Base-by-base conservation (phyloP, 2,113 vertebrate species). In the Actenoides lindsayi region DNA sequence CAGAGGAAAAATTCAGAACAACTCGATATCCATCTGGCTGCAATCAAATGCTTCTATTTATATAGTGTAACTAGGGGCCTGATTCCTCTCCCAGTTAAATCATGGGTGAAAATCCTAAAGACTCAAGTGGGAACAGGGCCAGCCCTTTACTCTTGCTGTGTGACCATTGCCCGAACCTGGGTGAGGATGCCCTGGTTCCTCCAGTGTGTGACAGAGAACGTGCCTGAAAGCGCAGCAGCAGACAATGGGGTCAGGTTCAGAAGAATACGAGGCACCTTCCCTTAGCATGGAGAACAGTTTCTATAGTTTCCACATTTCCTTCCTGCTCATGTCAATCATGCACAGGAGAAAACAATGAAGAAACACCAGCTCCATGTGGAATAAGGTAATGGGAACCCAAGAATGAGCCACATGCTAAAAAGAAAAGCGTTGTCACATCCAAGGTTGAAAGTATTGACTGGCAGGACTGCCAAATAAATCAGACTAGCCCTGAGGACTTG, bases 271-370 rank as follows among this genome's bases (percentile, higher is more conserved):
- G 89, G 84, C 83, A 96, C 93, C 84, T 95, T 96, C 53, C 42
- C 31, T 94, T 65, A 69, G 84, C 57, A 56, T 1, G 1, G 44
- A 89, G 94, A 93, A 95, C 35, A 90, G 71, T 93, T 93, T 83
- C 94, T 93, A 87, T 78, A 95, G 85, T 94, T 95, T 94, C 51
- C 76, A 93, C 27, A 60, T 90, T 96, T 97, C 96, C 96, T 97
- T 97, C 92, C 96, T 96, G 88, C 27, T 90, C 53, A 12, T 92
- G 85, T 93, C 87, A 83, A 35, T 95, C 85, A 41, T 15, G 4
- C 35, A 41, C 18, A 25, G 33, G 65, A 82, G 75, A 83, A 92
- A 96, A 96, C 84, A 97, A 95, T 93, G 56, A 83, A 88, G 71
- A 90, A 97, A 95, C 51, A 74, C n/a, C 71, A 94, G 30, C 8